phyloP scores from a whole-genome alignment of 92 coral and sea anemone species.

The Siderastrea radians region DNA sequence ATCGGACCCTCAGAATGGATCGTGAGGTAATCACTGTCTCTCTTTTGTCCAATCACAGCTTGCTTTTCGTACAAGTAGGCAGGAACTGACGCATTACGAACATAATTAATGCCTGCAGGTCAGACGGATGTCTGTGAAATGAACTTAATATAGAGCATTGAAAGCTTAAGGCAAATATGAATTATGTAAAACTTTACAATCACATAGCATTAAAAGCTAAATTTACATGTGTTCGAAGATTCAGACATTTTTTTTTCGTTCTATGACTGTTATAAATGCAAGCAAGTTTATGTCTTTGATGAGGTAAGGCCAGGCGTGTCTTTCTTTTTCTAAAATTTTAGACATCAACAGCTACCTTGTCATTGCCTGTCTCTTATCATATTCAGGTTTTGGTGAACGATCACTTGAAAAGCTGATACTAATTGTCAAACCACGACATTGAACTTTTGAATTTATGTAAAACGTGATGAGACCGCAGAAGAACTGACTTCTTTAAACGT shows the following conservation, averaged over 20 bases:
- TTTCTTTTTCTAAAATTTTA: neutral
- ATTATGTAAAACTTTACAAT: slow-evolving; percentile 13
- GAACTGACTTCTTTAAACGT: too few relatives aligned
- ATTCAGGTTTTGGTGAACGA: too few relatives aligned
- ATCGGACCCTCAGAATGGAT: too few relatives aligned
- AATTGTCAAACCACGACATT: too few relatives aligned
- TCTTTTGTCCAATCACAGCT: too few relatives aligned
- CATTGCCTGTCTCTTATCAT: too few relatives aligned
- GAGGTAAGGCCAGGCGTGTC: neutral
- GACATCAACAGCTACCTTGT: too few relatives aligned
- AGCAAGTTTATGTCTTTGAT: neutral
- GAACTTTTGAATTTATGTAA: too few relatives aligned
- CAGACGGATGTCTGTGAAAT: neutral
- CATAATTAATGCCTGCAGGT: neutral
- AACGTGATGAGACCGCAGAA: too few relatives aligned
- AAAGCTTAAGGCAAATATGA: slow-evolving; percentile 27
- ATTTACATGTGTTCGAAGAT: neutral
- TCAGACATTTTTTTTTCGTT: neutral
- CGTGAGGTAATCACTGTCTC: too few relatives aligned
- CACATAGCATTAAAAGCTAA: neutral
- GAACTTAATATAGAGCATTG: neutral
- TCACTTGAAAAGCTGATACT: neutral
- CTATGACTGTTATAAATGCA: neutral
- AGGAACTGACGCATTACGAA: neutral
- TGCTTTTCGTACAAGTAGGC: neutral